Conservation (phyloP, 1,140 invertebrate species). For the Gonatopus flavifemur region DNA sequence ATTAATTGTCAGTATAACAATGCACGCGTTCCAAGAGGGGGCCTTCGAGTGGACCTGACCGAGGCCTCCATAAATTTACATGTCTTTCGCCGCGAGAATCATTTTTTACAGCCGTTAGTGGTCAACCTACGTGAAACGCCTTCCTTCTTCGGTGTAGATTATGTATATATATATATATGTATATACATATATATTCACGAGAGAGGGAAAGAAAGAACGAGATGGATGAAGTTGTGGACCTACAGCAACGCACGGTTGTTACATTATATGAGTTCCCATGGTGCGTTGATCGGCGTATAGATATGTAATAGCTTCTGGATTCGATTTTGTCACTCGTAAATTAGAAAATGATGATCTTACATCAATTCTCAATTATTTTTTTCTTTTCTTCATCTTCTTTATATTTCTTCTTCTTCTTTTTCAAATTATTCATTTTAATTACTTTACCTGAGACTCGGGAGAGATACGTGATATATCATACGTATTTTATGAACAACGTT, state of each 20-base stretch:
- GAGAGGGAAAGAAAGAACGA: background rate
- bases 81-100: conserved; percentile 55
- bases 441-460: too few relatives aligned
- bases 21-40: conserved; percentile 29
- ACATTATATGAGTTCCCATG: conserved; percentile 48
- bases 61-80: conserved; percentile 56
- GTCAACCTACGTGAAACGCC: too few relatives aligned
- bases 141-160: too few relatives aligned
- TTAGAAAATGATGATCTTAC: too few relatives aligned
- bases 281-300: conserved; percentile 45
- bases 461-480: too few relatives aligned
- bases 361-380: too few relatives aligned
- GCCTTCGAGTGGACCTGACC: conserved; percentile 29
- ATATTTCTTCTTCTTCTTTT: too few relatives aligned
- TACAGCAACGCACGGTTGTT: conserved; percentile 45
- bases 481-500: too few relatives aligned
- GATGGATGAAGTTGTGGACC: conserved; percentile 36
- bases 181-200: too few relatives aligned
- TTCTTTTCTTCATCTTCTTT: too few relatives aligned
- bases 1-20: conserved; percentile 54
- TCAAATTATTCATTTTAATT: too few relatives aligned
- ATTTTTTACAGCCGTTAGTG: conserved; percentile 53
- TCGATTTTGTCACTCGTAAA: conserved; percentile 32
- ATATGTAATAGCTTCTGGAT: conserved; percentile 22
- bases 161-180: too few relatives aligned